A percentile compares a stretch with the other conserved stretches of the same genome.
phyloP scores from a whole-genome alignment of 2,888 invertebrate species.

The Cephus nigrinus region DNA sequence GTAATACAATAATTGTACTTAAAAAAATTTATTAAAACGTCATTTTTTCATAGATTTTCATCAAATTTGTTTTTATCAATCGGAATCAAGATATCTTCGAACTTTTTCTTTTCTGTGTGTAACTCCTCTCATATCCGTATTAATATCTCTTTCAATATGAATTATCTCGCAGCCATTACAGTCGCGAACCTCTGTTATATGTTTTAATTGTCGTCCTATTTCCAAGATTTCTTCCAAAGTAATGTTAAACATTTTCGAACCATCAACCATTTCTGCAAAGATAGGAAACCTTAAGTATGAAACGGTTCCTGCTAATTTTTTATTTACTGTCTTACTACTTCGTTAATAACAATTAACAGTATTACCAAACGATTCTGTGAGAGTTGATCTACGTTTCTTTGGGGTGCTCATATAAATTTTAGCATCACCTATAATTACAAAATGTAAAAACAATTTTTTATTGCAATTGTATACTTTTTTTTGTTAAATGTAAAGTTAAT shows the following conservation, averaged over 20 bases:
- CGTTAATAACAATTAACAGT: not conserved
- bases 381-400: slow-evolving; percentile 12
- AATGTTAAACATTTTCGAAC: slow-evolving; percentile 20
- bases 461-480: too few relatives aligned
- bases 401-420: slow-evolving; percentile 13
- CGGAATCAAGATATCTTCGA: slow-evolving; percentile 13
- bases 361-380: slow-evolving; percentile 19
- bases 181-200: slow-evolving; percentile 17
- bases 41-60: not conserved
- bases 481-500: too few relatives aligned
- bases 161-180: slow-evolving; percentile 14
- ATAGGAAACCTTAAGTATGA: not conserved
- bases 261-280: slow-evolving; percentile 17
- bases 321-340: not conserved
- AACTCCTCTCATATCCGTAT: slow-evolving; percentile 4
- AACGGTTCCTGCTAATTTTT: not conserved
- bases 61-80: not conserved
- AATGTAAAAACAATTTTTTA: not conserved
- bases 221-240: slow-evolving; percentile 11
- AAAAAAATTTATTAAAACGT: not conserved
- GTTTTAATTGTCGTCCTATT: slow-evolving; percentile 13
- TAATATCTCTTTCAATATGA: slow-evolving; percentile 14
- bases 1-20: not conserved
- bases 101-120: slow-evolving; percentile 17
- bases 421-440: not conserved